These are phyloP conservation scores for Boleophthalmus pectinirostris DNA, from an alignment of 2,113 vertebrate species.

Conservation along the genomic window DNA sequence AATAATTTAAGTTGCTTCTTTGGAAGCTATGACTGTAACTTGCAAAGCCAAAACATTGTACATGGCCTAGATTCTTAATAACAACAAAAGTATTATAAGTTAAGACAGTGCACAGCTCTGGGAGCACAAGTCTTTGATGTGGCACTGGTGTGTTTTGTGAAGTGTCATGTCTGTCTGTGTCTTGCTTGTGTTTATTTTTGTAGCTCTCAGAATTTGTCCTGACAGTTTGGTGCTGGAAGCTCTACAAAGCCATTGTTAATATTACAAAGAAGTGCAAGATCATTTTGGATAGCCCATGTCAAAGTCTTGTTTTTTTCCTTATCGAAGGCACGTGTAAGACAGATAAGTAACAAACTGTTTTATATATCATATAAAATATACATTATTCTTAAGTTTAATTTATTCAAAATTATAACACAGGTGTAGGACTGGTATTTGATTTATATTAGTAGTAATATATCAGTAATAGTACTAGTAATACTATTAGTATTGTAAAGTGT, in stretches of 20 bases:
- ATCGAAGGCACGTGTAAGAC: neutral
- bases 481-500: neutral
- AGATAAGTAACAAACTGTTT: neutral
- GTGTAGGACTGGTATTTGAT: neutral
- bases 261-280: slow-evolving; percentile 29
- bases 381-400: no score
- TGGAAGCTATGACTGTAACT: no score
- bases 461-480: neutral
- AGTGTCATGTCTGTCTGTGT: neutral
- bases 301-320: neutral
- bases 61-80: neutral
- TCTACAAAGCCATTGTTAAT: slow-evolving; percentile 24
- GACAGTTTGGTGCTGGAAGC: slow-evolving; percentile 30
- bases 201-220: slow-evolving; percentile 7
- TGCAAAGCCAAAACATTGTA: no score
- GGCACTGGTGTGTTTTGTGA: slow-evolving; percentile 5
- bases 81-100: neutral
- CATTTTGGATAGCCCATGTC: slow-evolving; percentile 1
- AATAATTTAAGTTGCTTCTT: neutral
- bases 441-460: no score
- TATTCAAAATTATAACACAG: no score
- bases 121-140: neutral
- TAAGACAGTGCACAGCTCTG: neutral
- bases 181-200: neutral
- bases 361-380: neutral